Conservation (phyloP, 2,888 invertebrate species). For the Lycia hirtaria region DNA sequence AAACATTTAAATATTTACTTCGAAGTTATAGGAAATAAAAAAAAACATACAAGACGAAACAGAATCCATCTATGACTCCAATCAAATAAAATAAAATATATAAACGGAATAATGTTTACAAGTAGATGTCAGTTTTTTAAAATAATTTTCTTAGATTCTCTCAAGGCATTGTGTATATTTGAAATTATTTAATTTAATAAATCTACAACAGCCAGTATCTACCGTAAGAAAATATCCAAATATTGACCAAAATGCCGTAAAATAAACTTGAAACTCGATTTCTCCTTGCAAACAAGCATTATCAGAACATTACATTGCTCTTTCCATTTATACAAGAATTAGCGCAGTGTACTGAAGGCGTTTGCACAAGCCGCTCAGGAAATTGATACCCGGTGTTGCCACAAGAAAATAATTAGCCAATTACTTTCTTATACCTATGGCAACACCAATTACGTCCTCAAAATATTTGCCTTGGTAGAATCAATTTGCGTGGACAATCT, state of each 20-base stretch:
- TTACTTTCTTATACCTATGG: slow-evolving; percentile 27
- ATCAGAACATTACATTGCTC: slow-evolving; percentile 22
- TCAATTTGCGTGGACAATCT: slow-evolving; percentile 33
- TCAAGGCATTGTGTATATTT: neutral
- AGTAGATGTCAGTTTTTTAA: too few relatives aligned
- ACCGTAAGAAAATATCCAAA: slow-evolving; percentile 5
- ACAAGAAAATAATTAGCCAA: slow-evolving; percentile 31
- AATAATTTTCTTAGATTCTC: too few relatives aligned
- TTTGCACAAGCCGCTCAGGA: slow-evolving; percentile 24
- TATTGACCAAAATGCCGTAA: slow-evolving; percentile 7
- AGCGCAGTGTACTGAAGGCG: slow-evolving; percentile 21
- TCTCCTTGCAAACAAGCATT: slow-evolving; percentile 22
- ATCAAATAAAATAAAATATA: too few relatives aligned
- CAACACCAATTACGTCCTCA: slow-evolving; percentile 30
- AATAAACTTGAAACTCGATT: slow-evolving; percentile 16
- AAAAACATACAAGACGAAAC: too few relatives aligned
- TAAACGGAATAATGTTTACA: too few relatives aligned
- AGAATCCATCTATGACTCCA: too few relatives aligned
- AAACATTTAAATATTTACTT: too few relatives aligned
- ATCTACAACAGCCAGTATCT: neutral
- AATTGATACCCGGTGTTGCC: slow-evolving; percentile 27
- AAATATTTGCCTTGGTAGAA: slow-evolving; percentile 32
- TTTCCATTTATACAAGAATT: slow-evolving; percentile 24
- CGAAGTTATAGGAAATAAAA: too few relatives aligned
- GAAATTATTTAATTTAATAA: too few relatives aligned